phyloP scores from a whole-genome alignment of 1,140 invertebrate species.

The Heliconius himera region DNA sequence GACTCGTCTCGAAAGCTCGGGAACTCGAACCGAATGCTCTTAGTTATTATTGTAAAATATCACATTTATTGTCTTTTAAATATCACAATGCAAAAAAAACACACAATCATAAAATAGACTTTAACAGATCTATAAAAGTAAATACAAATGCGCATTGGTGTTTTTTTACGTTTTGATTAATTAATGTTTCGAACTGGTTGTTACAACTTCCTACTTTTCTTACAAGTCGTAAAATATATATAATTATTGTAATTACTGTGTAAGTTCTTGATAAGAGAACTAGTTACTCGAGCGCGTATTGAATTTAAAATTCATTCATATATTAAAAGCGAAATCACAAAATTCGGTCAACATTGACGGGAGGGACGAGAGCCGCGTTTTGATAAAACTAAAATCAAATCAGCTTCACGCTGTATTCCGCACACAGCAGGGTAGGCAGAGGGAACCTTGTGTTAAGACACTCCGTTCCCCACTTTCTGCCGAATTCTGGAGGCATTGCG shows the following conservation, averaged over 20 bases:
- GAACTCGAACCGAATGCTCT: not conserved
- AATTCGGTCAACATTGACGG: constrained; percentile 11
- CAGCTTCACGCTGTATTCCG: too few relatives aligned
- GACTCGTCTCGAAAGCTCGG: not conserved
- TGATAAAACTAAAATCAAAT: too few relatives aligned
- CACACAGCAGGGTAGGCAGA: too few relatives aligned
- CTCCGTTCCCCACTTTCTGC: too few relatives aligned
- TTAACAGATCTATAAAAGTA: not conserved
- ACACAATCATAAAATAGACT: not conserved
- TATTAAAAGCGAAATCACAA: not conserved
- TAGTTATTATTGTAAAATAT: not conserved
- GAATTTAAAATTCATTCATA: constrained; percentile 4
- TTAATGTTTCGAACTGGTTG: constrained; percentile 17
- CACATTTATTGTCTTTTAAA: not conserved
- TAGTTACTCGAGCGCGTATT: not conserved
- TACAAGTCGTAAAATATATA: constrained; percentile 14
- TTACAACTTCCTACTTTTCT: constrained; percentile 26
- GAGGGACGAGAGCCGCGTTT: constrained; percentile 8
- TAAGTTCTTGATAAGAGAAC: not conserved
- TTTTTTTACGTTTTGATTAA: constrained; percentile 20
- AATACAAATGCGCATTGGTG: constrained; percentile 8
- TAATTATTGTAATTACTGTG: not conserved
- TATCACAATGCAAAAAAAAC: not conserved
- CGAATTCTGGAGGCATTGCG: too few relatives aligned
- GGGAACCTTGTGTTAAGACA: too few relatives aligned